Evolutionary conservation across 1,140 invertebrate genomes (phyloP).

Genomic region (Maconellicoccus hirsutus): DNA sequence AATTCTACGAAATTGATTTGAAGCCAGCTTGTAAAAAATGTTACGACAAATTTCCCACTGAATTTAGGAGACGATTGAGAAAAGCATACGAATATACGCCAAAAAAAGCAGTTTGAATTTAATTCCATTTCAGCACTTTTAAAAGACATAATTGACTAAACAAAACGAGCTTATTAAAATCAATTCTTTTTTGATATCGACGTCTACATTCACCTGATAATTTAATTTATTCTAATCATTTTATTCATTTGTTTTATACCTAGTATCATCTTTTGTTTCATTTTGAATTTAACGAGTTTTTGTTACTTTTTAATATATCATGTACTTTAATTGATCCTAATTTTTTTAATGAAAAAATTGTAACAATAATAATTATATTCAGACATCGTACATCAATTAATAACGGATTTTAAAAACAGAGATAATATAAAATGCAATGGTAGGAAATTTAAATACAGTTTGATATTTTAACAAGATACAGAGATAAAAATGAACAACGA

Average conservation of each 20-base stretch:
- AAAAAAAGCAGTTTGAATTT: slow-evolving; percentile 27
- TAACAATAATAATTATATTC: too few species aligned
- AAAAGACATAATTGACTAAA: not conserved
- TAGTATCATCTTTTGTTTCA: not conserved
- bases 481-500: too few species aligned
- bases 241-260: not conserved
- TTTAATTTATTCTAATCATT: not conserved
- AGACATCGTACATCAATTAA: too few species aligned
- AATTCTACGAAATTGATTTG: slow-evolving; percentile 98
- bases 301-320: not conserved
- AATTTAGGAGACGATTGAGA: slow-evolving; percentile 76
- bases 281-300: not conserved
- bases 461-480: too few species aligned
- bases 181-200: too few species aligned
- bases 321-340: too few species aligned
- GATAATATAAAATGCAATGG: too few species aligned
- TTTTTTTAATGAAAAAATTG: too few species aligned
- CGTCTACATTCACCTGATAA: too few species aligned
- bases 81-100: slow-evolving; percentile 52
- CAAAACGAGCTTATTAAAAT: not conserved
- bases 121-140: not conserved
- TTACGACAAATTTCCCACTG: slow-evolving; percentile 91
- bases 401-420: too few species aligned
- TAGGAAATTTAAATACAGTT: too few species aligned
- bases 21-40: slow-evolving; percentile 98